Percentiles rank a stretch among this genome's conserved stretches.
Conservation (phyloP, 2,113 vertebrate species). For the Gnathonemus echidnorhynchus region DNA sequence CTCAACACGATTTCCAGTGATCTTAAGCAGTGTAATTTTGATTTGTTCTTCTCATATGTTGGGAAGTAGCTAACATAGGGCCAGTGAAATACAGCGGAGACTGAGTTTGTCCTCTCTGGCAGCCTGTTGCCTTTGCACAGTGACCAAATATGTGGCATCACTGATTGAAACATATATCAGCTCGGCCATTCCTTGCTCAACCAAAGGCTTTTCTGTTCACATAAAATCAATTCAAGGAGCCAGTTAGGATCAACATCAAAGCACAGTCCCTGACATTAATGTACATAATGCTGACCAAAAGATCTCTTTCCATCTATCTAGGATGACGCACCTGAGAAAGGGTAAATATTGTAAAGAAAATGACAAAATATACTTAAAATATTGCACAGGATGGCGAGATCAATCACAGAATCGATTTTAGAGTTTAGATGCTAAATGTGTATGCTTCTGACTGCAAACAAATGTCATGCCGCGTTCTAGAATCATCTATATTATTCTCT, state of each 20-base stretch:
- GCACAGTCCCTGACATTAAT: background rate
- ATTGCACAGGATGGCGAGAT: background rate
- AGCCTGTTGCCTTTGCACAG: background rate
- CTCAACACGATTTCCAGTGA: background rate
- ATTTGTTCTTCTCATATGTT: background rate
- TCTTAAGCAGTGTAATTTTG: background rate
- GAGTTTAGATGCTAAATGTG: background rate
- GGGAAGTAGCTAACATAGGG: background rate
- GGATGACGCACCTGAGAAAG: background rate
- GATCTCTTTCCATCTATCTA: background rate
- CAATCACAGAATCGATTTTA: background rate
- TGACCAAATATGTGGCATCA: background rate
- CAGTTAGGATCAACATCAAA: background rate
- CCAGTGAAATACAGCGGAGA: background rate
- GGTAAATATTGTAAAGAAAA: background rate
- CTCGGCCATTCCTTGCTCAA: background rate
- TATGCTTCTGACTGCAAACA: background rate
- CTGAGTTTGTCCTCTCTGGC: background rate
- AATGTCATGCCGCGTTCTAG: background rate
- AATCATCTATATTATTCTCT: background rate
- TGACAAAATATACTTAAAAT: background rate
- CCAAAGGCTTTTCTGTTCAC: background rate
- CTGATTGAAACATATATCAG: background rate
- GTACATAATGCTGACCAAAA: background rate
- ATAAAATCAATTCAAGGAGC: conserved; percentile 2